phyloP scores from a whole-genome alignment of 2,797 vertebrate species.

The Sebastes kiyomatsui region DNA sequence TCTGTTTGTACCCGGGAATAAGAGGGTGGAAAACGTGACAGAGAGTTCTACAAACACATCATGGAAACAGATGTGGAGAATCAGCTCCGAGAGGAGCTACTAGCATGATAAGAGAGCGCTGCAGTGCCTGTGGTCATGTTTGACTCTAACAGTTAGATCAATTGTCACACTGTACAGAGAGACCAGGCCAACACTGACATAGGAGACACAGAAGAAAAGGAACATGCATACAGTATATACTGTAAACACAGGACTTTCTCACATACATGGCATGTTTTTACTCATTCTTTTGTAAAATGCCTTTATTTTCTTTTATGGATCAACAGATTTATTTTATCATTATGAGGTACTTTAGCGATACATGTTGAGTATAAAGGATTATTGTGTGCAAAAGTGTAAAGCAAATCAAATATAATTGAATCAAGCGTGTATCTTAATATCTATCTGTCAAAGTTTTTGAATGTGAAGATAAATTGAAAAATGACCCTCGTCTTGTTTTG shows the following conservation, averaged over 20 bases:
- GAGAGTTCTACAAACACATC: conserved; percentile 23
- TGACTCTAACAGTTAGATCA: background rate
- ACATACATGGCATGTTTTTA: background rate
- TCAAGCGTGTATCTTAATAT: background rate
- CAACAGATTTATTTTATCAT: background rate
- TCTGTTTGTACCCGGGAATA: conserved; percentile 39
- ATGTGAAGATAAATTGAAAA: background rate
- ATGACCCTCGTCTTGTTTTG: background rate
- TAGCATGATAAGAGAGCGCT: background rate
- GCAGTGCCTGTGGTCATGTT: background rate
- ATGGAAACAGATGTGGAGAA: conserved; percentile 27
- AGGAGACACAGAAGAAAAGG: background rate
- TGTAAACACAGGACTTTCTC: background rate
- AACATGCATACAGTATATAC: background rate
- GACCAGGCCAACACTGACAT: background rate
- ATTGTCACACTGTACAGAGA: background rate
- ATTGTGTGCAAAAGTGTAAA: background rate
- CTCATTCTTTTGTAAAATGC: background rate
- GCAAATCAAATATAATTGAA: background rate
- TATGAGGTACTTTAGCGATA: background rate
- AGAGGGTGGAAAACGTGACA: conserved; percentile 19
- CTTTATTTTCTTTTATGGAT: background rate
- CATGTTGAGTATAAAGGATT: background rate
- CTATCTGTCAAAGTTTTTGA: background rate
- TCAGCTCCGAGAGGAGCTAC: conserved; percentile 2